Evolutionary conservation across 2,888 invertebrate genomes (phyloP).

Genomic region (Drosophila neoperkinsi): DNA sequence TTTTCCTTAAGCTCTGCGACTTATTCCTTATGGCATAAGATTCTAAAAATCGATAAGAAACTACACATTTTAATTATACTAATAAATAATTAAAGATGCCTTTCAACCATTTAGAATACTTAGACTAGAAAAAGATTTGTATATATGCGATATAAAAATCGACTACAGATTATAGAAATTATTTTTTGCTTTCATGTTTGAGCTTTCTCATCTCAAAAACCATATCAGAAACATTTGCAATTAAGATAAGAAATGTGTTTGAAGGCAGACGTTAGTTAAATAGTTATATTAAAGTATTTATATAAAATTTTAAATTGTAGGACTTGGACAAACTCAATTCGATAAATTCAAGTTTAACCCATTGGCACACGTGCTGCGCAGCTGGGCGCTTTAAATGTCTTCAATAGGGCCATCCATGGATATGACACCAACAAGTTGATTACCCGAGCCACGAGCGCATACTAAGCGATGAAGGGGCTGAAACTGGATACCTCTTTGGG

Average conservation of each 20-base stretch:
- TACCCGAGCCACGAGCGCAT: conserved; percentile 20
- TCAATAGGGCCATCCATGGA: neutral
- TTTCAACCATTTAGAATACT: neutral
- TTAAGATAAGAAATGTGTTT: neutral
- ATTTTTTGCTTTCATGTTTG: neutral
- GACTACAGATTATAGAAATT: neutral
- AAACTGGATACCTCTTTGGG: conserved; percentile 27
- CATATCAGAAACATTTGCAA: neutral
- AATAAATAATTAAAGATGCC: neutral
- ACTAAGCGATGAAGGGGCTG: conserved; percentile 45
- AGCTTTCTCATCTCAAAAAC: neutral
- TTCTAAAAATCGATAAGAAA: neutral
- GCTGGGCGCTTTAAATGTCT: neutral
- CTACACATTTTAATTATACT: neutral
- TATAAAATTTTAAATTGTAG: fast-evolving
- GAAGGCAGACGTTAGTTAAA: neutral
- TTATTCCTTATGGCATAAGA: neutral
- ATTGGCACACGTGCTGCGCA: neutral
- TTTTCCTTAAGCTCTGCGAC: neutral
- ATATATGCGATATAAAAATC: neutral
- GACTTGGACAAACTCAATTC: neutral
- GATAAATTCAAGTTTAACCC: conserved; percentile 1
- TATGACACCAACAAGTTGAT: conserved; percentile 32
- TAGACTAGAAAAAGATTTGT: neutral
- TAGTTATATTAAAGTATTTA: neutral